Conservation (phyloP, 2,797 vertebrate species). For the Notolabrus celidotus region DNA sequence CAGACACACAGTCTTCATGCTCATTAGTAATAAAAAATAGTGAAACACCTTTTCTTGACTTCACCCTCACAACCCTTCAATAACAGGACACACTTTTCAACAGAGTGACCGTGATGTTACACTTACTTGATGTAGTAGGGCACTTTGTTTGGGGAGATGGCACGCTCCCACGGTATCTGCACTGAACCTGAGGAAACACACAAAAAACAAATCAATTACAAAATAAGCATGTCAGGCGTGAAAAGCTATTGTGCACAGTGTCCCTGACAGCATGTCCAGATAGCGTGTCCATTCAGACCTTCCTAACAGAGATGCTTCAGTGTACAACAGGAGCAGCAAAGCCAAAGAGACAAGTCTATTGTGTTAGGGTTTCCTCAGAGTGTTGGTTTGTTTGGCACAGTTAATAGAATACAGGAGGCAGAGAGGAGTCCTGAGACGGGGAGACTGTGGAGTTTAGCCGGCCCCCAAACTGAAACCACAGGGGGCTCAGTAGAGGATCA, state of each 20-base stretch:
- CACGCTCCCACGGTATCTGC: conserved; percentile 98
- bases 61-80: conserved; percentile 1
- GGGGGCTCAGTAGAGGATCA: conserved; percentile 47
- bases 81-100: conserved; percentile 14
- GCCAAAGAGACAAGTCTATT: conserved; percentile 65
- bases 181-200: conserved; percentile 90
- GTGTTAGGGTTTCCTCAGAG: conserved; percentile 62
- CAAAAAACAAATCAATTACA: conserved; percentile 58
- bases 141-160: conserved; percentile 99
- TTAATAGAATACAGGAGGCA: conserved; percentile 53
- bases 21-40: conserved; percentile 3
- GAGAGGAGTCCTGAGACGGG: conserved; percentile 38
- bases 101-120: conserved; percentile 41
- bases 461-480: conserved; percentile 32
- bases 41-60: conserved; percentile 5
- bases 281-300: conserved; percentile 60
- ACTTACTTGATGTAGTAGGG: conserved; percentile 99
- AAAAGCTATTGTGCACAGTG: conserved; percentile 66
- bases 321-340: conserved; percentile 53
- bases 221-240: conserved; percentile 60
- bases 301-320: conserved; percentile 48
- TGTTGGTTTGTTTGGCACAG: conserved; percentile 56
- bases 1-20: conserved; percentile 1
- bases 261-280: conserved; percentile 61
- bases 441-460: conserved; percentile 33